phyloP scores from a whole-genome alignment of 2,797 vertebrate genomes.

The Anguilla obscura region DNA sequence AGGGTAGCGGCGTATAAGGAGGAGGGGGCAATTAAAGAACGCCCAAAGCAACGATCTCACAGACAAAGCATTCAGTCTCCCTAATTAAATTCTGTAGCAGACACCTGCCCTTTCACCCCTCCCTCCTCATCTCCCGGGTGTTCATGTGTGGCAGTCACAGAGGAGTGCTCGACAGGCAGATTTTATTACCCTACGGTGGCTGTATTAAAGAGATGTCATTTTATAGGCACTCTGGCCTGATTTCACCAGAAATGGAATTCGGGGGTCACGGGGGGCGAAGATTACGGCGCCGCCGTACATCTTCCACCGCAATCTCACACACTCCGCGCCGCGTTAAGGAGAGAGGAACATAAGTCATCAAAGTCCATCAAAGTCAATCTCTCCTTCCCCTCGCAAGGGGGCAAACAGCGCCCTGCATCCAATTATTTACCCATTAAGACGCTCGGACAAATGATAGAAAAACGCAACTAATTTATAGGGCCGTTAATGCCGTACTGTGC shows the following conservation, averaged over 20 bases:
- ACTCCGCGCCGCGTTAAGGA: conserved; percentile 37
- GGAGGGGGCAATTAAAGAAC: conserved; percentile 78
- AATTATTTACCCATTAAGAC: not conserved
- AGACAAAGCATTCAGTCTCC: conserved; percentile 74
- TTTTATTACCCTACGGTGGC: conserved; percentile 46
- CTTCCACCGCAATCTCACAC: conserved; percentile 43
- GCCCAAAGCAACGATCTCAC: conserved; percentile 78
- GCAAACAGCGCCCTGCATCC: not conserved
- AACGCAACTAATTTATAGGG: not conserved
- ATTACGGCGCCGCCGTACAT: conserved; percentile 56
- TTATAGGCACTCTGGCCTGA: conserved; percentile 60
- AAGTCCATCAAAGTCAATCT: not conserved
- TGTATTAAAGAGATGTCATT: conserved; percentile 54
- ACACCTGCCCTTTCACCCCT: conserved; percentile 75
- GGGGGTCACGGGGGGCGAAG: conserved; percentile 48
- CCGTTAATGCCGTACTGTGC: not conserved
- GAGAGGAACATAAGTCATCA: conserved; percentile 5
- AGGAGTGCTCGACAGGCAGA: conserved; percentile 47
- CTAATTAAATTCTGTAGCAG: conserved; percentile 80
- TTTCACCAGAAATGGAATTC: conserved; percentile 56
- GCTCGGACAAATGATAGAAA: not conserved
- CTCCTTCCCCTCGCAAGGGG: not conserved
- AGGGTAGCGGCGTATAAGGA: conserved; percentile 33
- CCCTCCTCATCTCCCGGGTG: conserved; percentile 62
- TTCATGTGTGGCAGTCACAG: conserved; percentile 67